Conservation (phyloP, 1,140 invertebrate genomes). For the Whitmania pigra region DNA sequence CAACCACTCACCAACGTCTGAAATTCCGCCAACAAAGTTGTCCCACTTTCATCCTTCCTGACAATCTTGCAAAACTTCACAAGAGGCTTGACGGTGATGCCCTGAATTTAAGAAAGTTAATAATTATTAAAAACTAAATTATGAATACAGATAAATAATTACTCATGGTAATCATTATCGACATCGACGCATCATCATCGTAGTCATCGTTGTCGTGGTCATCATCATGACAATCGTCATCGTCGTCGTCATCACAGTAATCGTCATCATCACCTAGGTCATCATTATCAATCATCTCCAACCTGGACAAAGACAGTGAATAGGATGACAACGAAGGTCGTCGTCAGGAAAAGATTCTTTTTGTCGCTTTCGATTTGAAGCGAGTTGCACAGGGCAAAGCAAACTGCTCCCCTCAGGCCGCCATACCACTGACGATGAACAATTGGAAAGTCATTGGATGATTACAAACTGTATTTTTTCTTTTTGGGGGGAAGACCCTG, state of each 20-base stretch:
- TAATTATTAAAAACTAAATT: background rate
- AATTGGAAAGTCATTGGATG: too few relatives aligned
- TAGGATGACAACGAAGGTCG: slow-evolving; percentile 89
- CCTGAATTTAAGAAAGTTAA: slow-evolving; percentile 42
- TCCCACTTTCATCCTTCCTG: slow-evolving; percentile 39
- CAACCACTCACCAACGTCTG: background rate
- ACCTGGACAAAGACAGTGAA: slow-evolving; percentile 87
- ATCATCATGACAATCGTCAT: background rate
- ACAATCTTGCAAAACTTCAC: slow-evolving; percentile 86
- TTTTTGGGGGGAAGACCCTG: too few relatives aligned
- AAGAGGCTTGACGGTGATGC: slow-evolving; percentile 89
- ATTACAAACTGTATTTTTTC: too few relatives aligned
- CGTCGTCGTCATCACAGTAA: too few relatives aligned
- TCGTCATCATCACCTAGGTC: too few relatives aligned
- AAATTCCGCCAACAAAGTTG: slow-evolving; percentile 10
- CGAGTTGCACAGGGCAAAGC: slow-evolving; percentile 84
- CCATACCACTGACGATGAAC: slow-evolving; percentile 54
- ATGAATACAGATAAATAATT: background rate
- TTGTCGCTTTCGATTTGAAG: slow-evolving; percentile 53
- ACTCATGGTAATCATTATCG: background rate
- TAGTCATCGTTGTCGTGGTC: background rate
- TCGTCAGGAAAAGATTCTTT: slow-evolving; percentile 76
- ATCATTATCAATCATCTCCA: background rate
- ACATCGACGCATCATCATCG: background rate
- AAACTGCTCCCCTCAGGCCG: slow-evolving; percentile 84